Base-by-base conservation (phyloP, 2,113 vertebrate genomes). In the Apodemus sylvaticus region DNA sequence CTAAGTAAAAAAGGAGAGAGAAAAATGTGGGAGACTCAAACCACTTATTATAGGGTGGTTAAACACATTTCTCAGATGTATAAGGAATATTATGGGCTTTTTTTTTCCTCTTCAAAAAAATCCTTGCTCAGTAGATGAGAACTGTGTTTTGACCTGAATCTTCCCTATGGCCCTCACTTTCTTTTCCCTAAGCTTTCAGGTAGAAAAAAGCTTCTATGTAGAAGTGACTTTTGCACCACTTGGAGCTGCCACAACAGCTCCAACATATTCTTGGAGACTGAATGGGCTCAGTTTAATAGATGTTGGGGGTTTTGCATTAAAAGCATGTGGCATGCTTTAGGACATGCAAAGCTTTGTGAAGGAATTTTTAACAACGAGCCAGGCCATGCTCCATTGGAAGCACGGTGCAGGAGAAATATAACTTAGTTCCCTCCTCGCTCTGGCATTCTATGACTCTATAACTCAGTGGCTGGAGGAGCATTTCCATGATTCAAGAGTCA, bases 401-500 rank as follows among this genome's bases (percentile, higher is more conserved):
- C 29, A 94, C 8, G 10, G 62, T 93, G 11, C 36, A 96, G 71
- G 53, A 91, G 66, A 95, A 94, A 95, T 93, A 97, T 78, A 94
- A 90, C 73, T 86, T 81, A 51, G 58, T 68, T 94, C 22, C 66
- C 86, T 68, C 81, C 90, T 24, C 86, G 77, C 26, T 78, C 93
- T 89, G 83, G 90, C 34, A 45, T 74, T 94, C 95, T 91, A 94
- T 45, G 93, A 83, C 66, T 93, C 93, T 89, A 94, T 96, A 95
- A 96, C 87, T 98, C 95, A 97, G 82, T 31, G 29, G 91, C 89
- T 53, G 19, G 39, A 58, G 39, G 29, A 94, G 96, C n/a, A 58
- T 90, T 97, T 96, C 94, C 94, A 97, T 95, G 92, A 97, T 96
- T 97, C 88, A 90, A 78, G 60, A 96, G 87, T 94, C 86, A 94